These are phyloP conservation scores for Rostratula benghalensis DNA, from an alignment of 2,113 vertebrate species.

Conservation along the genomic window DNA sequence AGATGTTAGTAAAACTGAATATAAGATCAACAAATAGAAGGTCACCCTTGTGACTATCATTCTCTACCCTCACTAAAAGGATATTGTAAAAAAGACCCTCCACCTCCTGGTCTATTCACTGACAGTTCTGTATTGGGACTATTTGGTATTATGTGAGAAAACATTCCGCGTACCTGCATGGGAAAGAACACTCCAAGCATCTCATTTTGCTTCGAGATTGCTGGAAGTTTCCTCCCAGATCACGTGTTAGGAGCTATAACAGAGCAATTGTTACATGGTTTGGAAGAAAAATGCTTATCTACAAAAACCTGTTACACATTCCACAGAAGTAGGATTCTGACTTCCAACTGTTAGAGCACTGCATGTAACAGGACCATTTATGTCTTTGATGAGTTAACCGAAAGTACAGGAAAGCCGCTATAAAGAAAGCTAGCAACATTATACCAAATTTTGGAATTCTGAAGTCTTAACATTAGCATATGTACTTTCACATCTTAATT, in stretches of 20 bases:
- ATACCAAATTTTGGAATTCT: not conserved
- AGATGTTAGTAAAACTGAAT: not conserved
- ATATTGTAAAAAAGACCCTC: not conserved
- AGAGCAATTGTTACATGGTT: not conserved
- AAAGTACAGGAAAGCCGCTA: not conserved
- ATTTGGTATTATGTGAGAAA: not conserved
- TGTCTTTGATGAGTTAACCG: not conserved
- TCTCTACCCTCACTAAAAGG: not conserved
- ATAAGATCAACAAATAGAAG: not conserved
- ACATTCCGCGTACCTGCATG: fast-evolving
- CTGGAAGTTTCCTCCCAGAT: not conserved
- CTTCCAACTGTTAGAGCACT: not conserved
- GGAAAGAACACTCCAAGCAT: not conserved
- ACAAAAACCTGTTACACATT: not conserved
- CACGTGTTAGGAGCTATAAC: not conserved
- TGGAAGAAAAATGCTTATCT: not conserved
- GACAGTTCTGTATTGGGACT: not conserved
- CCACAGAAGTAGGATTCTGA: not conserved
- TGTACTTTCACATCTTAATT: not conserved
- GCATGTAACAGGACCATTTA: not conserved
- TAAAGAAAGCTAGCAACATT: not conserved
- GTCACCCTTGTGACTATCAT: not conserved
- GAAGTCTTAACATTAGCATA: not conserved
- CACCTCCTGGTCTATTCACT: not conserved
- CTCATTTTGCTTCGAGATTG: not conserved